Conservation (phyloP, 2,888 invertebrate species). For the Lobophora halterata region DNA sequence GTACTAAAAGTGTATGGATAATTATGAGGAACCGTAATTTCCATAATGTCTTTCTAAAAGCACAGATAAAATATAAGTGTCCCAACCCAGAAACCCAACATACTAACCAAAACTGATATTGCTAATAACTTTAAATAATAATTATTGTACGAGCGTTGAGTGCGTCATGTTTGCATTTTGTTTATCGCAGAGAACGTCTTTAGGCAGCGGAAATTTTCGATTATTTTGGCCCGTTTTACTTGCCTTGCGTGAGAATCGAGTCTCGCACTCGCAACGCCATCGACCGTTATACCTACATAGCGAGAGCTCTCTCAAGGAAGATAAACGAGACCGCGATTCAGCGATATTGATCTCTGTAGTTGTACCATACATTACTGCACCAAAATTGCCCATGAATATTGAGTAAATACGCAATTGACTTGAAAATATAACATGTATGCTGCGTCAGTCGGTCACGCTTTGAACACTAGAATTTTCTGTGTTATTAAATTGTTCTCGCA, state of each 20-base stretch:
- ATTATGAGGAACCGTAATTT: conserved; percentile 14
- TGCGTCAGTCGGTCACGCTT: conserved; percentile 1
- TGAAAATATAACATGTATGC: background rate
- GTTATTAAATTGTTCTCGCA: conserved; percentile 32
- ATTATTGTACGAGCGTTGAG: conserved; percentile 27
- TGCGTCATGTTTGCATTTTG: conserved; percentile 55
- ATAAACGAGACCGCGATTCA: conserved; percentile 22
- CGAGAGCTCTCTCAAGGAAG: conserved; percentile 33
- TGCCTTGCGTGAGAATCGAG: conserved; percentile 2
- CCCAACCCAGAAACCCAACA: conserved; percentile 16
- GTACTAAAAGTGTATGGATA: conserved; percentile 12
- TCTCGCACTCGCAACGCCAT: conserved; percentile 26
- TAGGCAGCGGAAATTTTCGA: conserved; percentile 55
- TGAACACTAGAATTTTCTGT: conserved; percentile 21
- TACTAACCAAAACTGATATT: conserved; percentile 23
- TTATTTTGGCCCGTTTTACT: conserved; percentile 47
- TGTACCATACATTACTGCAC: too few species aligned
- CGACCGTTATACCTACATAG: conserved; percentile 32
- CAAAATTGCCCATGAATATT: too few species aligned
- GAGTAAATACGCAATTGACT: background rate
- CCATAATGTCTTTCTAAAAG: conserved; percentile 19
- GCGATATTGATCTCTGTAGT: conserved; percentile 19
- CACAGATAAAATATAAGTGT: conserved; percentile 17
- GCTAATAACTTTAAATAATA: conserved; percentile 24
- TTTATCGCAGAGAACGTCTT: conserved; percentile 49